phyloP scores from a whole-genome alignment of 2,797 vertebrate species.

The Setipinna tenuifilis region DNA sequence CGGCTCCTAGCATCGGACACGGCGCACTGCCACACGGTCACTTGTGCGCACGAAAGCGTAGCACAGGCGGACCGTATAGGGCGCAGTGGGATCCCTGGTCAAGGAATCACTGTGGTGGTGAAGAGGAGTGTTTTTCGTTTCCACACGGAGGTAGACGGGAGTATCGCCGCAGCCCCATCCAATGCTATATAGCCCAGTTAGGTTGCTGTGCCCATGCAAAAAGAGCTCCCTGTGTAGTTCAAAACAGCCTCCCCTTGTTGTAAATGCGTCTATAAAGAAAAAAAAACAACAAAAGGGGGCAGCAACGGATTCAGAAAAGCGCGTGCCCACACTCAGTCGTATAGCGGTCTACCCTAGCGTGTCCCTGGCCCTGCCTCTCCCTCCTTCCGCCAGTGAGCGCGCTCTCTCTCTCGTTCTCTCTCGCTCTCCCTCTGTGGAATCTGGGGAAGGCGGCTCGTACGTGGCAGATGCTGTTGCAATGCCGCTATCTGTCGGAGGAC shows the following conservation, averaged over 20 bases:
- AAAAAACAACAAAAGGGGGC: background rate
- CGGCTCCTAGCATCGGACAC: constrained; percentile 75
- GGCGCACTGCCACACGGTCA: background rate
- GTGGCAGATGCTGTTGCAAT: background rate
- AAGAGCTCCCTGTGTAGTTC: background rate
- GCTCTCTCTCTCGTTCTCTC: background rate
- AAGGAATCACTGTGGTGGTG: background rate
- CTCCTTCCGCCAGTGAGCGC: background rate
- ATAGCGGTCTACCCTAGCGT: background rate
- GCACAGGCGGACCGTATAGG: background rate
- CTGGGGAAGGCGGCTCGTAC: background rate
- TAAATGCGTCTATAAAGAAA: background rate
- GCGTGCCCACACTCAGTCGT: background rate
- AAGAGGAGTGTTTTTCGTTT: background rate
- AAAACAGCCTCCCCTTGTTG: background rate
- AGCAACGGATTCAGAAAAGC: background rate
- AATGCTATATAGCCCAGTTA: background rate
- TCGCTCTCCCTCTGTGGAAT: background rate
- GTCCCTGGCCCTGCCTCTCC: background rate
- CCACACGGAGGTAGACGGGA: background rate
- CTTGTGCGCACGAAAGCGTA: background rate
- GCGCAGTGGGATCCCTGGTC: background rate
- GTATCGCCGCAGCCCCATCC: background rate
- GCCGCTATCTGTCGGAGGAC: background rate
- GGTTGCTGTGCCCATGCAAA: background rate